phyloP scores from a whole-genome alignment of 2,888 invertebrate genomes.

The Candidula unifasciata region DNA sequence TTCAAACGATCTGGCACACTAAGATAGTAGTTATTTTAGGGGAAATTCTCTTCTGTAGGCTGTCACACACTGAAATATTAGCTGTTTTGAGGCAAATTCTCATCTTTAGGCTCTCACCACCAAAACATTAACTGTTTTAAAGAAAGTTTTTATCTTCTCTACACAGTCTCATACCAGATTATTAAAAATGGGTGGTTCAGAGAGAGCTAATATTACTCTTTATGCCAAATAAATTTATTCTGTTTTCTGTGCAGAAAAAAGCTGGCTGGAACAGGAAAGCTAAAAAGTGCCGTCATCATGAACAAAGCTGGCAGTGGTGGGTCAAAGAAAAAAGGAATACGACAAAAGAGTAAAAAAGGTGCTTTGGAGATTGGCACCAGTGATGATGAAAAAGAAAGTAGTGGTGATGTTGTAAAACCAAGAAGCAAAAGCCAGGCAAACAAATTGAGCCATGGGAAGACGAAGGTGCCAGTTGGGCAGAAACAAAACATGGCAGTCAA shows the following conservation, averaged over 20 bases:
- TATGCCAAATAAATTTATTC: not conserved
- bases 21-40: too few species aligned
- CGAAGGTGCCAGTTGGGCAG: not conserved
- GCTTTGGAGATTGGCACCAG: slow-evolving; percentile 21
- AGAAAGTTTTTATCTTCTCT: too few species aligned
- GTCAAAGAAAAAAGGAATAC: slow-evolving; percentile 16
- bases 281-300: slow-evolving; percentile 76
- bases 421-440: not conserved
- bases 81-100: too few species aligned
- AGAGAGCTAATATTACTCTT: too few species aligned
- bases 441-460: slow-evolving; percentile 18
- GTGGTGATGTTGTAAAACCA: not conserved
- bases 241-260: slow-evolving; percentile 64
- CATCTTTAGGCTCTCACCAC: too few species aligned
- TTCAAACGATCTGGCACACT: too few species aligned
- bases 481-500: slow-evolving; percentile 13
- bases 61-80: too few species aligned
- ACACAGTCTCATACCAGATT: too few species aligned
- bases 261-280: slow-evolving; percentile 66
- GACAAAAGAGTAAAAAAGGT: not conserved
- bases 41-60: too few species aligned
- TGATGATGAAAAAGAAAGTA: slow-evolving; percentile 26
- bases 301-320: slow-evolving; percentile 65
- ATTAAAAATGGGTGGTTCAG: too few species aligned
- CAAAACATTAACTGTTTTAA: too few species aligned